Conservation (phyloP, 2,113 vertebrate genomes). For the Labeo catla region DNA sequence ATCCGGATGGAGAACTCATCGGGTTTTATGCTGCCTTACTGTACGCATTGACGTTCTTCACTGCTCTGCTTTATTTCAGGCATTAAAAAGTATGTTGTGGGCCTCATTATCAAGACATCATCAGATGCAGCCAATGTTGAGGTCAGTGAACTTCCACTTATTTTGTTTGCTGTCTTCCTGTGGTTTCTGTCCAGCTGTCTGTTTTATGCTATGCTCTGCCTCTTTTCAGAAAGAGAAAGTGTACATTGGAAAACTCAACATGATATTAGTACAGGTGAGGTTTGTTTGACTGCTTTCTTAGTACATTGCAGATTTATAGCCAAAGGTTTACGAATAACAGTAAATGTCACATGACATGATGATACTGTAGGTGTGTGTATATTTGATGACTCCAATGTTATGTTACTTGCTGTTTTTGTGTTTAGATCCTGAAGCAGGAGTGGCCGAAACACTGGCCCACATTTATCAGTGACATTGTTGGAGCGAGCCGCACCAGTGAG, state of each 20-base stretch:
- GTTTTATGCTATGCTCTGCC: conserved; percentile 35
- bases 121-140: conserved; percentile 95
- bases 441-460: conserved; percentile 99
- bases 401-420: conserved; percentile 34
- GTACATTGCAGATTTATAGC: not conserved
- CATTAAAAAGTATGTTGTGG: conserved; percentile 99
- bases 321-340: not conserved
- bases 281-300: not conserved
- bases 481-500: conserved; percentile 96
- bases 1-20: not conserved
- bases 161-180: not conserved
- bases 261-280: conserved; percentile 99
- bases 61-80: conserved; percentile 77
- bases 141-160: conserved; percentile 75
- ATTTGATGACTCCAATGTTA: not conserved
- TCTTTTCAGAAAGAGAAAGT: conserved; percentile 93
- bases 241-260: conserved; percentile 98
- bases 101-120: conserved; percentile 99
- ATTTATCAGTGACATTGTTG: conserved; percentile 98
- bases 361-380: not conserved
- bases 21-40: not conserved
- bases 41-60: conserved; percentile 27
- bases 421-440: conserved; percentile 96
- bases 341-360: not conserved
- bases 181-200: not conserved